Percentiles rank a stretch among this genome's conserved stretches.
Conservation (phyloP, 2,888 invertebrate genomes). For the Sesamia inferens region DNA sequence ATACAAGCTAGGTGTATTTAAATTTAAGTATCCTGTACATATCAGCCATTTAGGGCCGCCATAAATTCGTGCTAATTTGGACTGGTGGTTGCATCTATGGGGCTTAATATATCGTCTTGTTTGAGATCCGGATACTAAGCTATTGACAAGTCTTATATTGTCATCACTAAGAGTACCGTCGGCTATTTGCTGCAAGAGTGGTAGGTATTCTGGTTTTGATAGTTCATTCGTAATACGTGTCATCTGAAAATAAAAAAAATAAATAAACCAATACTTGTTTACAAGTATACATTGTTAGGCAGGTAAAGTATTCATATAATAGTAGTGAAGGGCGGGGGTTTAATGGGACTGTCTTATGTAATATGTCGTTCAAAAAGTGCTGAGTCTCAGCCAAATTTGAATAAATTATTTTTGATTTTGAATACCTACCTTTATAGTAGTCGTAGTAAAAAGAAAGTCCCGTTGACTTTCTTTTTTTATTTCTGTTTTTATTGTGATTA, state of each 20-base stretch:
- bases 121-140: conserved; percentile 78
- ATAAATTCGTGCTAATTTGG: conserved; percentile 78
- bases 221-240: conserved; percentile 81
- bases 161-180: conserved; percentile 74
- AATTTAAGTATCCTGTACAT: conserved; percentile 85
- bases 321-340: too few relatives aligned
- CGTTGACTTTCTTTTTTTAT: too few relatives aligned
- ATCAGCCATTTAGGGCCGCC: conserved; percentile 85
- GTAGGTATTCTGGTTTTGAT: conserved; percentile 81
- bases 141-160: conserved; percentile 76
- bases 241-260: conserved; percentile 76
- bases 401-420: too few relatives aligned
- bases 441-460: too few relatives aligned
- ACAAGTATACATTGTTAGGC: background rate
- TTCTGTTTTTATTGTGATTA: background rate
- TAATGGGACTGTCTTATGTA: too few relatives aligned
- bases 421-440: too few relatives aligned
- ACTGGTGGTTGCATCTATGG: conserved; percentile 85
- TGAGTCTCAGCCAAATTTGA: too few relatives aligned
- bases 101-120: conserved; percentile 86
- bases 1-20: conserved; percentile 84
- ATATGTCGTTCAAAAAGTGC: too few relatives aligned
- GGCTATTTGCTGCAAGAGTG: conserved; percentile 81
- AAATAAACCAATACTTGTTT: background rate
- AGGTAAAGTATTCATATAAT: background rate